Conservation (phyloP, 2,797 vertebrate species). For the Galaxias olidus region DNA sequence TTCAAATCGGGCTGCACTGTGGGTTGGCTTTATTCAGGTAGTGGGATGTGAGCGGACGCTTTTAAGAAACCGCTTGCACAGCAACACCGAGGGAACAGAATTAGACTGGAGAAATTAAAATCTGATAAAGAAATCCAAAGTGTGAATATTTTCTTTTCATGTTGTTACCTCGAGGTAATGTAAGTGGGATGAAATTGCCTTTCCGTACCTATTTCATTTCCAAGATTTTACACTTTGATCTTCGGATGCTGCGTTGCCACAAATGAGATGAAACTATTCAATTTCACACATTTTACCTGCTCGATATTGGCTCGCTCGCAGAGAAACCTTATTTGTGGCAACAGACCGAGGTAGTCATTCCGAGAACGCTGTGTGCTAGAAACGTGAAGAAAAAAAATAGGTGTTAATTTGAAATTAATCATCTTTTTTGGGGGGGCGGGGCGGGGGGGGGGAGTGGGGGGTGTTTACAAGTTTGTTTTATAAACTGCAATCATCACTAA, state of each 20-base stretch:
- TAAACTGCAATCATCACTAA: conserved; percentile 33
- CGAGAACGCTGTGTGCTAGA: conserved; percentile 51
- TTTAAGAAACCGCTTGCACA: conserved; percentile 42
- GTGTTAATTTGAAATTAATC: conserved; percentile 49
- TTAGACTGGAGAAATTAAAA: conserved; percentile 50
- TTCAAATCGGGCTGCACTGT: neutral
- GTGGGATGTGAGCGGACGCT: conserved; percentile 1
- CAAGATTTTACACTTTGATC: conserved; percentile 67
- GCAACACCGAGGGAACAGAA: conserved; percentile 35
- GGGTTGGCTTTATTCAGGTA: conserved; percentile 42
- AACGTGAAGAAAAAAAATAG: conserved; percentile 30
- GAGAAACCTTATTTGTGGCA: conserved; percentile 61
- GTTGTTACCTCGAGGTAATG: conserved; percentile 52
- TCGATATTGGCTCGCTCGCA: conserved; percentile 58
- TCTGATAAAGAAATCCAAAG: conserved; percentile 47
- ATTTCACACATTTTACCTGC: conserved; percentile 73
- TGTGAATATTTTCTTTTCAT: conserved; percentile 47
- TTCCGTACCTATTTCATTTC: conserved; percentile 50
- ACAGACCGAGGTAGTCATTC: conserved; percentile 45
- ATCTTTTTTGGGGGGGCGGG: conserved; percentile 23
- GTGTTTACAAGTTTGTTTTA: conserved; percentile 49
- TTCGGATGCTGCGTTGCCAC: conserved; percentile 51
- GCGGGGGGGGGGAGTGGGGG: too few species aligned
- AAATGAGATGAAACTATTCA: conserved; percentile 74
- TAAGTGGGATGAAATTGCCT: conserved; percentile 26